Percentiles rank a stretch among this genome's conserved stretches.
These are phyloP conservation scores for Lysandra coridon DNA, from an alignment of 2,888 invertebrate species.

Conservation along the genomic window DNA sequence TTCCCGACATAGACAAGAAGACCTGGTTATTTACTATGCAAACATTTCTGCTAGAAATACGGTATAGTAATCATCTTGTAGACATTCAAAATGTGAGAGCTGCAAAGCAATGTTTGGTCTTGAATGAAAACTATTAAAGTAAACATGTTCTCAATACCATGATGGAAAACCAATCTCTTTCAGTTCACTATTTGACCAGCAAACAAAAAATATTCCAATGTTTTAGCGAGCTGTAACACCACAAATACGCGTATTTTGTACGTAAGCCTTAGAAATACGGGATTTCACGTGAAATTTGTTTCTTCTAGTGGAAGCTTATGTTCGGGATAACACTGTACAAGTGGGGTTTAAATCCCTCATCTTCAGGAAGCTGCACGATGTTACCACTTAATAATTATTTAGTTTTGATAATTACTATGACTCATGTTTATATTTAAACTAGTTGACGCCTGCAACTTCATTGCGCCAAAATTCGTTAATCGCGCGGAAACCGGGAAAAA, in stretches of 20 bases:
- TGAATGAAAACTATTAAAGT: slow-evolving; percentile 2
- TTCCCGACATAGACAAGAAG: too few relatives aligned
- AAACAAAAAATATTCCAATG: slow-evolving; percentile 9
- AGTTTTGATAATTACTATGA: too few relatives aligned
- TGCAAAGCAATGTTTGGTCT: neutral
- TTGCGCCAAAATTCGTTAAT: too few relatives aligned
- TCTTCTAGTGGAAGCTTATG: slow-evolving; percentile 7
- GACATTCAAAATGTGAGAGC: neutral
- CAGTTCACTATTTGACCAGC: slow-evolving; percentile 15
- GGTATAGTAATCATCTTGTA: too few relatives aligned
- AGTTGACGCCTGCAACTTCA: too few relatives aligned
- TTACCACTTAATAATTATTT: too few relatives aligned
- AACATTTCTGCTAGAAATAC: too few relatives aligned
- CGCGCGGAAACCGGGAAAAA: too few relatives aligned
- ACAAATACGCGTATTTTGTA: slow-evolving; percentile 19
- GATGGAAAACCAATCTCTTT: slow-evolving; percentile 21
- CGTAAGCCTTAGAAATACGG: slow-evolving; percentile 12
- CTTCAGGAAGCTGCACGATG: neutral
- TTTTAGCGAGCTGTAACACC: neutral
- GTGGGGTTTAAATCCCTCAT: neutral
- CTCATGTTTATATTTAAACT: too few relatives aligned
- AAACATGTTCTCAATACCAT: slow-evolving; percentile 9
- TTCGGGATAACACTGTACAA: neutral
- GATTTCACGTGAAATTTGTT: slow-evolving; percentile 9
- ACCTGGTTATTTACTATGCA: too few relatives aligned